These are phyloP conservation scores for Varanus komodoensis DNA, from an alignment of 2,113 vertebrate species.

Conservation along the genomic window DNA sequence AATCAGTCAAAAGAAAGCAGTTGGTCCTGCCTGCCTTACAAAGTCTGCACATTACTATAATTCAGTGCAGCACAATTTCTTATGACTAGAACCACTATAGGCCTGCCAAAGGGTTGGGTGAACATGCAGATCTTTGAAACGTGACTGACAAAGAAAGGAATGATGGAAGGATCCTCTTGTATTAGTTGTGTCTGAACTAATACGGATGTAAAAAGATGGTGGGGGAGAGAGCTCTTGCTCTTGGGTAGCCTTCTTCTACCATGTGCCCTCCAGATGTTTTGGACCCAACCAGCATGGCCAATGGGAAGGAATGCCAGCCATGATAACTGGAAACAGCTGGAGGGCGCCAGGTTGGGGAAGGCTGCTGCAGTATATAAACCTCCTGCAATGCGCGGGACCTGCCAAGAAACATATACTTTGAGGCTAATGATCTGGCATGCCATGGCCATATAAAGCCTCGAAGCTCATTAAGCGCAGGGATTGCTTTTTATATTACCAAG, in stretches of 20 bases:
- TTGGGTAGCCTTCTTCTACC: not conserved
- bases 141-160: not conserved
- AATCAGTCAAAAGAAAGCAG: not conserved
- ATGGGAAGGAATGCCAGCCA: not conserved
- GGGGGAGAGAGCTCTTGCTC: too few species aligned
- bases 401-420: not conserved
- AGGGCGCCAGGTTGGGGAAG: not conserved
- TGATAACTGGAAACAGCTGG: not conserved
- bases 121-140: not conserved
- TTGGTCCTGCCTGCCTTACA: not conserved
- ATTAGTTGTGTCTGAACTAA: not conserved
- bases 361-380: not conserved
- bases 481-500: conserved; percentile 6
- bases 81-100: not conserved
- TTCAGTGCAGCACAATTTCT: not conserved
- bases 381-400: not conserved
- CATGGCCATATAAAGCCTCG: not conserved
- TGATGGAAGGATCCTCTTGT: not conserved
- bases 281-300: not conserved
- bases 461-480: conserved; percentile 7
- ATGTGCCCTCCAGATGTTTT: not conserved
- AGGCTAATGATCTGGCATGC: not conserved
- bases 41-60: not conserved
- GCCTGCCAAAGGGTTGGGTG: not conserved
- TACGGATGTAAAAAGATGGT: not conserved